phyloP scores from a whole-genome alignment of 2,797 vertebrate species.

The Neosalanx taihuensis region DNA sequence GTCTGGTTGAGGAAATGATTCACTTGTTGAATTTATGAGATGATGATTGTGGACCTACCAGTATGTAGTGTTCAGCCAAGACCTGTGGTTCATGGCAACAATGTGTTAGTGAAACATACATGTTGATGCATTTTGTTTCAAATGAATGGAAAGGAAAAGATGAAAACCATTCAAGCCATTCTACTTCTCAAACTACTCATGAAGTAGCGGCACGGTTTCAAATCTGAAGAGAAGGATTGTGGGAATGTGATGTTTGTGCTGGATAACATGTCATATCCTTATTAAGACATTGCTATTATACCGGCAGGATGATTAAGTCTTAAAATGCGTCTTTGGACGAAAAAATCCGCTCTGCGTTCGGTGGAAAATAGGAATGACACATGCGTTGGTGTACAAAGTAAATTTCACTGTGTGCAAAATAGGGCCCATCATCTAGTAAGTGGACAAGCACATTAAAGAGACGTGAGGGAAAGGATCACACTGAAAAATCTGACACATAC shows the following conservation, averaged over 20 bases:
- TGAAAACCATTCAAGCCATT: background rate
- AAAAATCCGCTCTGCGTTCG: no score
- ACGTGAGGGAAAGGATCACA: conserved; percentile 54
- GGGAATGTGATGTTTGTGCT: conserved; percentile 76
- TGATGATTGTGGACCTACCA: background rate
- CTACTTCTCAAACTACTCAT: background rate
- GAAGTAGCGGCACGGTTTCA: conserved; percentile 56
- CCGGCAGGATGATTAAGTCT: no score
- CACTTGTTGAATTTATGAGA: background rate
- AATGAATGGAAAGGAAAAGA: conserved; percentile 2
- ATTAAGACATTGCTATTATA: conserved; percentile 21
- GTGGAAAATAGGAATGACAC: no score
- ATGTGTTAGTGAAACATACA: background rate
- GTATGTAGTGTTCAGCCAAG: background rate
- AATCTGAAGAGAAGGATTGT: conserved; percentile 47
- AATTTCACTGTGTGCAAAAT: conserved; percentile 75
- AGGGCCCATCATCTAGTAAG: conserved; percentile 75
- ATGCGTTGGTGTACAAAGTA: no score
- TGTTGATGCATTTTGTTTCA: background rate
- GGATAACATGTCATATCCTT: conserved; percentile 67
- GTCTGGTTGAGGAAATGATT: background rate
- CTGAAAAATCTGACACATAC: background rate
- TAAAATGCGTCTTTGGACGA: no score
- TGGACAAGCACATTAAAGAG: conserved; percentile 68
- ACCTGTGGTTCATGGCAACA: background rate